Base-by-base conservation (phyloP, 1,140 invertebrate species). In the Brachionus koreanus region DNA sequence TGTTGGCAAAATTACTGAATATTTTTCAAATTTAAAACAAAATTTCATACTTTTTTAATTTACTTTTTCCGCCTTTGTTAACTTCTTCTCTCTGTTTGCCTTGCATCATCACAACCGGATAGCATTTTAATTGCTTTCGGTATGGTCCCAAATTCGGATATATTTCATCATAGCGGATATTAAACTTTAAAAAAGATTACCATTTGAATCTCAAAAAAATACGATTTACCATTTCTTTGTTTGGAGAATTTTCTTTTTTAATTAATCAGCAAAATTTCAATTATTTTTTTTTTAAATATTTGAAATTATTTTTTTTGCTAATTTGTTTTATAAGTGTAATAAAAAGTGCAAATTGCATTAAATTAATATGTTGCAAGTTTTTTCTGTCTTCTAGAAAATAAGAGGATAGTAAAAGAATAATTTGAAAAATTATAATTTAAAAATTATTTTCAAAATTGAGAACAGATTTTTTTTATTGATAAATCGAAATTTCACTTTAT, bases 21-120 rank as follows among this genome's bases (percentile, higher is more conserved):
- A 25, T 52, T 19, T 10, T 33, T 35, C n/a, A 52, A 52, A 25
- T 37, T 52, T 77, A 46, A 76, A 77, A 57, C 1, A 16, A 9
- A 52, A 5, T 3, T 9, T 42, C 7, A 12, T 65, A 29, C 6
- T 29, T 6, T 39, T n/a, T 23, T 77, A 10, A 76, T 10, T 29
- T 79, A 79, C 76, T 79, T 79, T 79, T 79, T 79, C 76, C 76
- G 13, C 76, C 76, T 65, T 79, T 79, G 49, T 79, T 23, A 19
- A 79, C 76, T 35, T 79, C 76, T 19, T 79, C 39, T 65, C 76
- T 57, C 43, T 61, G 33, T 57, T 79, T 79, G 57, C 76, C 76
- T 12, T n/a, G 33, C 76, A 79, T 79, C 76, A 79, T 79, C 1
- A 65, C 42, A 1, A 61, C 76, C 5, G 76, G 49, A 25, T 61